These are phyloP conservation scores for Tetragnatha montana DNA, from an alignment of 2,888 invertebrate species.

Conservation along the genomic window DNA sequence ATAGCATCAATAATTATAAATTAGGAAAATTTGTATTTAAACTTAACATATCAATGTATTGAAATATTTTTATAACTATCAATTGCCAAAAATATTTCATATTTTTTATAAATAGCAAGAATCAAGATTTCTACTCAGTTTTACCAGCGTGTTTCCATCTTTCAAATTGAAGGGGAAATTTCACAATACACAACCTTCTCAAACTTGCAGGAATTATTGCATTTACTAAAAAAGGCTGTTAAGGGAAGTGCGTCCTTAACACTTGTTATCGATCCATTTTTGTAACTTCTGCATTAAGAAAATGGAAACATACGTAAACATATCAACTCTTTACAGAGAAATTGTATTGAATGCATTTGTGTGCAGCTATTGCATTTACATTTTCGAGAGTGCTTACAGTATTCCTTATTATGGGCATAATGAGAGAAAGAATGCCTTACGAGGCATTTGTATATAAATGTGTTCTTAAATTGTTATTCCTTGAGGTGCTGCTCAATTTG, in stretches of 20 bases:
- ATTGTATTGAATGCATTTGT: background rate
- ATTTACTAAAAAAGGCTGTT: background rate
- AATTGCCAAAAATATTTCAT: background rate
- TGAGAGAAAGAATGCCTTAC: background rate
- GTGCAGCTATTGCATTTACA: background rate
- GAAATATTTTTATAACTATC: too few relatives aligned
- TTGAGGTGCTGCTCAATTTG: slow-evolving; percentile 1
- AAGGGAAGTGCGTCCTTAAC: background rate
- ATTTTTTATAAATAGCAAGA: background rate
- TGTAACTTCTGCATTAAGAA: background rate
- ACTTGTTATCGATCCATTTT: background rate
- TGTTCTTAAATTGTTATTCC: background rate
- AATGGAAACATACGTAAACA: background rate
- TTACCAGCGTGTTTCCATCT: background rate
- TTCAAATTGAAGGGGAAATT: background rate
- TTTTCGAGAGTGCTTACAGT: background rate
- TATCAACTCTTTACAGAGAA: background rate
- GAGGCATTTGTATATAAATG: background rate
- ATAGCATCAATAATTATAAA: too few relatives aligned
- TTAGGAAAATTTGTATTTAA: too few relatives aligned
- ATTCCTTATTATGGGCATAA: background rate
- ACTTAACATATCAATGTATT: too few relatives aligned
- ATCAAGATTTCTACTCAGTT: background rate
- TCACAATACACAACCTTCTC: background rate
- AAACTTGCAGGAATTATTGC: background rate